Percentiles rank a stretch among this genome's conserved stretches.
These are phyloP conservation scores for Apodemia hepburni DNA, from an alignment of 2,888 invertebrate species.

Conservation along the genomic window DNA sequence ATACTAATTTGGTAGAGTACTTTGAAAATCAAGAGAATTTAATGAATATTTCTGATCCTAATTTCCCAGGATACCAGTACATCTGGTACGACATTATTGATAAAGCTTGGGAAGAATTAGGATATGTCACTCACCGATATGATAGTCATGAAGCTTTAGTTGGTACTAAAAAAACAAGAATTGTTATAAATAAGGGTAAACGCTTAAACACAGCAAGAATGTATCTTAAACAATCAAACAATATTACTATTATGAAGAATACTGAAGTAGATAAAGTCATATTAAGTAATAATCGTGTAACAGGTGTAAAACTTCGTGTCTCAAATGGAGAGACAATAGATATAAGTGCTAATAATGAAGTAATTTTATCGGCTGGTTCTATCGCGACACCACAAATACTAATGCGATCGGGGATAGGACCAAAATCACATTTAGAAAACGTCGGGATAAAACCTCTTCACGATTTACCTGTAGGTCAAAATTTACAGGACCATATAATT, in stretches of 20 bases:
- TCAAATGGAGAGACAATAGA: conserved; percentile 44
- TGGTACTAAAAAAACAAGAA: conserved; percentile 68
- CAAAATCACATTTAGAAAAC: conserved; percentile 47
- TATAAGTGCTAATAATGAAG: conserved; percentile 59
- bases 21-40: conserved; percentile 63
- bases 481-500: conserved; percentile 74
- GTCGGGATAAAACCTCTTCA: conserved; percentile 50
- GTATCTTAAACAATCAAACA: conserved; percentile 51
- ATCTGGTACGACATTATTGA: conserved; percentile 43
- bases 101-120: conserved; percentile 59
- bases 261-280: conserved; percentile 69
- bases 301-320: conserved; percentile 57
- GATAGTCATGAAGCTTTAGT: conserved; percentile 47
- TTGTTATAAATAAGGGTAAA: conserved; percentile 62
- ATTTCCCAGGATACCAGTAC: conserved; percentile 32
- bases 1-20: conserved; percentile 62
- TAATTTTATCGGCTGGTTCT: conserved; percentile 71
- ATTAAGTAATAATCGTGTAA: conserved; percentile 64
- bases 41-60: conserved; percentile 33
- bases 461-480: conserved; percentile 66
- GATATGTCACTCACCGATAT: conserved; percentile 38
- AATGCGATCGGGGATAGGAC: conserved; percentile 75
- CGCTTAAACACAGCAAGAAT: conserved; percentile 72
- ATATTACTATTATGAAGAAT: conserved; percentile 64
- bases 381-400: conserved; percentile 72